phyloP scores from a whole-genome alignment of 2,113 vertebrate species.

The Oryzias javanicus region DNA sequence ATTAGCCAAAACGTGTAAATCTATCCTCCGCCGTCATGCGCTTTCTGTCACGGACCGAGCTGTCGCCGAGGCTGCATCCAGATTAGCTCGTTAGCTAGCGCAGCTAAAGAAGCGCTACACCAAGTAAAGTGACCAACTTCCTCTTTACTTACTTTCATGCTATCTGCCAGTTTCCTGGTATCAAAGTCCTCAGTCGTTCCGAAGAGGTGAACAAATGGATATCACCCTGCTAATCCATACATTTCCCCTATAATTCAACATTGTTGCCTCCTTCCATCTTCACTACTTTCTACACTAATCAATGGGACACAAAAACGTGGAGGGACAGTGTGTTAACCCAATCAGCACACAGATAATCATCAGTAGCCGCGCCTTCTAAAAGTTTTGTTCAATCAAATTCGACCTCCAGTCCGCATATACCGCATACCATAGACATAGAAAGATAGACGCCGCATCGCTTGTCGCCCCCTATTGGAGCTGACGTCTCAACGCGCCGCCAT shows the following conservation, averaged over 20 bases:
- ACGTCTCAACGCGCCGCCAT: no score
- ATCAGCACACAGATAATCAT: constrained; percentile 36
- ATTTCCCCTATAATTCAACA: constrained; percentile 71
- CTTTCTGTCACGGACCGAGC: constrained; percentile 23
- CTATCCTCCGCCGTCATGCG: constrained; percentile 24
- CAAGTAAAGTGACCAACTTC: constrained; percentile 35
- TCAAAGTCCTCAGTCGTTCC: constrained; percentile 34
- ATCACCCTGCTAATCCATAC: constrained; percentile 63
- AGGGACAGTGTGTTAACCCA: constrained; percentile 58
- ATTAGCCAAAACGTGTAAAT: constrained; percentile 12
- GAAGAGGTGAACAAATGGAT: constrained; percentile 11
- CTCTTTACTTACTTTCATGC: constrained; percentile 78
- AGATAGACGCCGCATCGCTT: no score
- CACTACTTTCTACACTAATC: constrained; percentile 74
- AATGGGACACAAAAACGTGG: constrained; percentile 6
- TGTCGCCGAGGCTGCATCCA: constrained; percentile 51
- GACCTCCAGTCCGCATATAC: not conserved
- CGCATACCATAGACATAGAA: no score
- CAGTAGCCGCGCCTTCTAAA: constrained; percentile 10
- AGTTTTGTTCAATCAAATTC: constrained; percentile 49
- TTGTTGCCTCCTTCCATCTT: constrained; percentile 71
- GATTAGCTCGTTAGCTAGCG: constrained; percentile 66
- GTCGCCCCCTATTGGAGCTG: no score
- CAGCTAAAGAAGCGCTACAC: constrained; percentile 52
- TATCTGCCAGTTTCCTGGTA: constrained; percentile 52